Conservation (phyloP, 1,140 invertebrate genomes). For the Apis mellifera region Amel_HAv3.1 CM009939.2:8160001-8160500, state of each 20-base stretch:
- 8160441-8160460: constrained; percentile 51
- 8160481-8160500: constrained; percentile 1
- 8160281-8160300: constrained; percentile 25
- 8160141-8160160: neutral
- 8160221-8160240: constrained; percentile 32
- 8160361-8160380: constrained; percentile 55
- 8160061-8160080: no score
- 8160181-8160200: neutral
- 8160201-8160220: constrained; percentile 23
- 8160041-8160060: no score
- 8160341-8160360: constrained; percentile 62
- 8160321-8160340: constrained; percentile 60
- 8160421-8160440: constrained; percentile 52
- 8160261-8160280: constrained; percentile 57
- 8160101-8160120: neutral
- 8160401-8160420: constrained; percentile 45
- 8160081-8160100: no score
- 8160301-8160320: neutral
- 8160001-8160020: no score
- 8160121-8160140: neutral
- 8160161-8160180: constrained; percentile 20
- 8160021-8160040: no score
- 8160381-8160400: constrained; percentile 50
- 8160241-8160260: constrained; percentile 52
- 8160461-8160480: constrained; percentile 56